phyloP scores from a whole-genome alignment of 2,888 invertebrate species.

The Clitarchus hookeri region DNA sequence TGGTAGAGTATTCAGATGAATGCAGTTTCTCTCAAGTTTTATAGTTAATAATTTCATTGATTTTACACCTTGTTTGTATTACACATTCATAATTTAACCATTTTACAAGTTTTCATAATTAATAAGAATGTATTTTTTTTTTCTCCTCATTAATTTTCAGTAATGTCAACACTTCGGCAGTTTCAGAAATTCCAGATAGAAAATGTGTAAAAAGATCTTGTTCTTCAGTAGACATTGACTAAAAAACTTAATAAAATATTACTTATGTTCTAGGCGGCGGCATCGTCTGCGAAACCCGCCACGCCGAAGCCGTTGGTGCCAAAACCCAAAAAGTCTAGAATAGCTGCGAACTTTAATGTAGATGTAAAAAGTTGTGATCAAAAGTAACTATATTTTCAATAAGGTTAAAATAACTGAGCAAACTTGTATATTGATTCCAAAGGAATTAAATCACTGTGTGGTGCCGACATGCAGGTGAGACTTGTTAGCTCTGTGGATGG shows the following conservation, averaged over 20 bases:
- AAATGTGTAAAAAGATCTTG: too few relatives aligned
- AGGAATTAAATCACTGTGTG: slow-evolving; percentile 5
- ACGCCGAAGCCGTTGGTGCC: slow-evolving; percentile 27
- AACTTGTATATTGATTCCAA: slow-evolving; percentile 6
- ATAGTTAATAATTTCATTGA: too few relatives aligned
- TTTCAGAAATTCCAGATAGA: too few relatives aligned
- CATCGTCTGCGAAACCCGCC: slow-evolving; percentile 42
- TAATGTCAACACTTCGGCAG: too few relatives aligned
- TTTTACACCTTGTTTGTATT: too few relatives aligned
- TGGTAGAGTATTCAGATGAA: too few relatives aligned
- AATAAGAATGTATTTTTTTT: too few relatives aligned
- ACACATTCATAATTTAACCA: too few relatives aligned
- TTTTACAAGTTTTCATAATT: too few relatives aligned
- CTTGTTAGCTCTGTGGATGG: slow-evolving; percentile 16
- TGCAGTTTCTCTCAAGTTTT: too few relatives aligned
- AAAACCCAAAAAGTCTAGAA: slow-evolving; percentile 50
- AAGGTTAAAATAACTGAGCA: not conserved
- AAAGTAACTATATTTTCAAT: not conserved
- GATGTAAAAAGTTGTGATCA: not conserved
- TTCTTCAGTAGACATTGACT: too few relatives aligned
- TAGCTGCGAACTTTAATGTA: slow-evolving; percentile 52
- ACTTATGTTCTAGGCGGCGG: not conserved
- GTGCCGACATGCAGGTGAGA: not conserved
- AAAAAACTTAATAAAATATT: not conserved
- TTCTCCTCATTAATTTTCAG: too few relatives aligned